Evolutionary conservation across 2,113 vertebrate species (phyloP).

Genomic region (Micronycteris hirsuta): DNA sequence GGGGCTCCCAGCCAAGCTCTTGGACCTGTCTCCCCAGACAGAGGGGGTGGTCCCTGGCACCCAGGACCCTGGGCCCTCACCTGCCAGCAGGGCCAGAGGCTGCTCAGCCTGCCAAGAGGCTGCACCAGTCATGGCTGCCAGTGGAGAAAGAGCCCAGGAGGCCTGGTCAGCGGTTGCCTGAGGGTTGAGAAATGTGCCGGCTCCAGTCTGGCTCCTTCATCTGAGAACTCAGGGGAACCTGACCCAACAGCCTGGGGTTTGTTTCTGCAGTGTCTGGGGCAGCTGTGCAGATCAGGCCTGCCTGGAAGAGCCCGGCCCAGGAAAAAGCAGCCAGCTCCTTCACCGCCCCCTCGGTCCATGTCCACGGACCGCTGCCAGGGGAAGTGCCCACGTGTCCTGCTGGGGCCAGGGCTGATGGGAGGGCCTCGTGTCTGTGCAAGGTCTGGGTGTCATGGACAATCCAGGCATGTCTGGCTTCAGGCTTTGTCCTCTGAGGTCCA

Average conservation of each 20-base stretch:
- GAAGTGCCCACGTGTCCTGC: neutral
- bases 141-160: slow-evolving; percentile 47
- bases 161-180: slow-evolving; percentile 52
- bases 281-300: neutral
- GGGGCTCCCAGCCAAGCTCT: slow-evolving; percentile 50
- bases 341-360: neutral
- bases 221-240: slow-evolving; percentile 28
- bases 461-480: neutral
- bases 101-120: slow-evolving; percentile 12
- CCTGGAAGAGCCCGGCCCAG: neutral
- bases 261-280: slow-evolving; percentile 33
- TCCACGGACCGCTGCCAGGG: neutral
- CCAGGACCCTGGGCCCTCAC: slow-evolving; percentile 18
- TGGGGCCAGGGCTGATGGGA: neutral
- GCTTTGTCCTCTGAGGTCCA: neutral
- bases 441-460: neutral
- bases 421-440: neutral
- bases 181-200: slow-evolving; percentile 53
- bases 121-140: neutral
- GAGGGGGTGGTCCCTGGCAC: slow-evolving; percentile 57
- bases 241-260: slow-evolving; percentile 30
- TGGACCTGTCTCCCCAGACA: slow-evolving; percentile 58
- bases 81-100: slow-evolving; percentile 36
- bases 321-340: neutral
- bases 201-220: slow-evolving; percentile 7